Conservation (phyloP, 2,113 vertebrate genomes). For the Ibidorhyncha struthersii region DNA sequence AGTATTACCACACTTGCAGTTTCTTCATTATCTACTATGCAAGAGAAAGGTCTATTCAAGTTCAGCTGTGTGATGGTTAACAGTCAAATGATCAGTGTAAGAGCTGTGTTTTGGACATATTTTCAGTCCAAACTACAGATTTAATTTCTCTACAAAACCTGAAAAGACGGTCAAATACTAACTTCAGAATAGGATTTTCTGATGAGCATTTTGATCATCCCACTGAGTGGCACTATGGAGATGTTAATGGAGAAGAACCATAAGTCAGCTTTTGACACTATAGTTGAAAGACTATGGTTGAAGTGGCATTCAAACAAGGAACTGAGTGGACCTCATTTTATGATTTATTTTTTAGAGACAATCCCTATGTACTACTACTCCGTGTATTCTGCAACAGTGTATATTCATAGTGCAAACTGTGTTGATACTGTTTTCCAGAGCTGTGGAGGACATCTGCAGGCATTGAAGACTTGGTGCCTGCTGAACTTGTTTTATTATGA, state of each 20-base stretch:
- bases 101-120: not conserved
- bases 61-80: not conserved
- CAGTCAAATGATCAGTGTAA: not conserved
- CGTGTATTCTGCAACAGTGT: not conserved
- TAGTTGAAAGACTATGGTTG: not conserved
- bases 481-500: not conserved
- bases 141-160: not conserved
- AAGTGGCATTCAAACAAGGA: not conserved
- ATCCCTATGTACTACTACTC: not conserved
- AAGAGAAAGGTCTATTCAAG: not conserved
- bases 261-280: not conserved
- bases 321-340: not conserved
- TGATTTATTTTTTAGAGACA: not conserved
- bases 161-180: not conserved
- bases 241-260: not conserved
- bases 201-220: not conserved
- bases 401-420: not conserved
- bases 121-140: not conserved
- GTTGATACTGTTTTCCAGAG: not conserved
- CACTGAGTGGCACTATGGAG: not conserved
- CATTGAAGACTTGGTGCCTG: not conserved
- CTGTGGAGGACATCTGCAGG: not conserved
- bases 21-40: not conserved
- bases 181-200: not conserved
- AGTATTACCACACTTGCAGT: not conserved